phyloP scores from a whole-genome alignment of 2,888 invertebrate genomes.

The Oxyteleia sp. region DNA sequence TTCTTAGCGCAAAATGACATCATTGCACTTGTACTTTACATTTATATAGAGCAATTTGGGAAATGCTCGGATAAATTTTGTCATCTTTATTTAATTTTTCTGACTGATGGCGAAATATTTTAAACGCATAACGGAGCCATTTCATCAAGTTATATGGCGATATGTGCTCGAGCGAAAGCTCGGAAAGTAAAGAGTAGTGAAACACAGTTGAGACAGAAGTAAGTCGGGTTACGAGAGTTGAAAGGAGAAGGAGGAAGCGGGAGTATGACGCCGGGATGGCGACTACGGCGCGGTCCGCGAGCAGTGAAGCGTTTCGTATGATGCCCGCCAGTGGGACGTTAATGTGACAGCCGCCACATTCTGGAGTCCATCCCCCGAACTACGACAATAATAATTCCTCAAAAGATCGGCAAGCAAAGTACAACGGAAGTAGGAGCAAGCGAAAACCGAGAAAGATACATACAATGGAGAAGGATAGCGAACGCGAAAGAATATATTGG shows the following conservation, averaged over 20 bases:
- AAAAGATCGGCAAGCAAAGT: constrained; percentile 73
- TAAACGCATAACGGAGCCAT: constrained; percentile 60
- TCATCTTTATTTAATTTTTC: constrained; percentile 60
- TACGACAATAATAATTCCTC: constrained; percentile 81
- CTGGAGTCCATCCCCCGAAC: constrained; percentile 78
- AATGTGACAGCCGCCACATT: constrained; percentile 86
- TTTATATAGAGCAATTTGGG: constrained; percentile 36
- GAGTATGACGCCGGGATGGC: constrained; percentile 74
- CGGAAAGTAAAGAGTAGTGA: constrained; percentile 55
- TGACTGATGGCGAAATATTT: constrained; percentile 60
- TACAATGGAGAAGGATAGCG: constrained; percentile 18
- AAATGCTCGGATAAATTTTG: constrained; percentile 48
- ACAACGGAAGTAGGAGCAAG: constrained; percentile 61
- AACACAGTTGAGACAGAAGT: constrained; percentile 50
- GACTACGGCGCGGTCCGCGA: constrained; percentile 75
- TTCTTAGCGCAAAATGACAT: constrained; percentile 7
- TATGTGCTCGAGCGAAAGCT: constrained; percentile 76
- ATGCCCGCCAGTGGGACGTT: constrained; percentile 81
- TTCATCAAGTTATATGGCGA: constrained; percentile 62
- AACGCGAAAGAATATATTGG: constrained; percentile 14
- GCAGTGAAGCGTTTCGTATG: constrained; percentile 81
- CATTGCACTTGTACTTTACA: constrained; percentile 28
- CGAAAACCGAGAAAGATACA: constrained; percentile 27
- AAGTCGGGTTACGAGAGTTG: constrained; percentile 49
- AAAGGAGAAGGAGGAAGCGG: constrained; percentile 54